phyloP scores from a whole-genome alignment of 2,888 invertebrate genomes.

The Incurvaria masculella region DNA sequence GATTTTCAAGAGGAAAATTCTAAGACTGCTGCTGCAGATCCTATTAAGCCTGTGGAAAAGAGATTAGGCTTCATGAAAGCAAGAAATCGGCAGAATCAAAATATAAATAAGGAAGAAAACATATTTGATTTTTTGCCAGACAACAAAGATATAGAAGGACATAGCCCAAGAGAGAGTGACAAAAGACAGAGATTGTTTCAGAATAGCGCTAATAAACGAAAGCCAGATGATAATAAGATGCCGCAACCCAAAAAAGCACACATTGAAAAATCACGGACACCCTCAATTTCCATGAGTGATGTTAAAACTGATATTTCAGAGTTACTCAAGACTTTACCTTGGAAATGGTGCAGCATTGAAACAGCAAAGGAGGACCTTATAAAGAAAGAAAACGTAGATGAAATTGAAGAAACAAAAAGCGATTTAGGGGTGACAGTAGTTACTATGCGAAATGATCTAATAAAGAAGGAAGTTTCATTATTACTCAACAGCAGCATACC shows the following conservation, averaged over 20 bases:
- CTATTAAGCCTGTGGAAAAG: conserved; percentile 19
- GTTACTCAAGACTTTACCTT: conserved; percentile 25
- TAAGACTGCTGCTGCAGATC: conserved; percentile 16
- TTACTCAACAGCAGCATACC: neutral
- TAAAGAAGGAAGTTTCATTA: conserved; percentile 35
- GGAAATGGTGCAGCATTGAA: conserved; percentile 15
- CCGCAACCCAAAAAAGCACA: neutral
- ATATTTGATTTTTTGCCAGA: conserved; percentile 38
- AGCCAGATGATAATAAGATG: neutral
- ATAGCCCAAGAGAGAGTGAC: neutral
- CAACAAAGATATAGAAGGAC: neutral
- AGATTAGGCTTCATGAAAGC: conserved; percentile 36
- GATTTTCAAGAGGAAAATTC: conserved; percentile 29
- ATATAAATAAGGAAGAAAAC: conserved; percentile 30
- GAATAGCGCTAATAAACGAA: neutral
- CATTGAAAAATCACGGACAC: conserved; percentile 10
- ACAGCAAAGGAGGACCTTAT: conserved; percentile 5
- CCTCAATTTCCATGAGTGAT: conserved; percentile 4
- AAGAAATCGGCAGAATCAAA: conserved; percentile 25
- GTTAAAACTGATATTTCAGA: conserved; percentile 28
- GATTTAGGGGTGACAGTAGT: conserved; percentile 38
- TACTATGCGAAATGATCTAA: conserved; percentile 30
- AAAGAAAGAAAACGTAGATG: conserved; percentile 23
- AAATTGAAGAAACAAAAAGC: conserved; percentile 22
- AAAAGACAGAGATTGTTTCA: conserved; percentile 1